These are phyloP conservation scores for Sceloporus tristichus DNA, from an alignment of 2,113 vertebrate genomes.

Conservation along the genomic window DNA sequence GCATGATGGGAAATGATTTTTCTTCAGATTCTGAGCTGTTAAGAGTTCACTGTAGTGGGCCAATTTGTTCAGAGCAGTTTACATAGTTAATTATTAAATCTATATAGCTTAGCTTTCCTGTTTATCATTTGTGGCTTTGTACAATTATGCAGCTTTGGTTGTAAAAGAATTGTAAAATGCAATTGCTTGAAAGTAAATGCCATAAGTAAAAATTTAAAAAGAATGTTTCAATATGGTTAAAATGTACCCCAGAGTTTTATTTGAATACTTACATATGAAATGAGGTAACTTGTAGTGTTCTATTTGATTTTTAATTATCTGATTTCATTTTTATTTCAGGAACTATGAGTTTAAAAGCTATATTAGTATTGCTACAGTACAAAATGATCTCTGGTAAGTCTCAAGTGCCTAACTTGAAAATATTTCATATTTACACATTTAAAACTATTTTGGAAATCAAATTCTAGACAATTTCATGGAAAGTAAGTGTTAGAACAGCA, in stretches of 20 bases:
- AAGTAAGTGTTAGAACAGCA: neutral
- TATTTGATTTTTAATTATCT: neutral
- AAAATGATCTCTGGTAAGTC: constrained; percentile 48
- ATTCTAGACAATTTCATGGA: neutral
- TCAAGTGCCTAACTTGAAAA: neutral
- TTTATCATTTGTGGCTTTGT: no score
- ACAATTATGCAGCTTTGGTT: no score
- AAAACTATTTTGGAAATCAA: accelerated
- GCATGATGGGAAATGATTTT: neutral
- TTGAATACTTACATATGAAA: neutral
- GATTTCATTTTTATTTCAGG: constrained; percentile 51
- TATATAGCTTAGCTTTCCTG: neutral
- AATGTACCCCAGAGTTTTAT: neutral
- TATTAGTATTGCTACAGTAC: neutral
- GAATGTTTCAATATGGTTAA: neutral
- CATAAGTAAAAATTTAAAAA: neutral
- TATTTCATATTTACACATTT: accelerated
- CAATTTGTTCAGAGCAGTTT: no score
- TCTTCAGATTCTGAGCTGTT: neutral
- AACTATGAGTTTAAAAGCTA: constrained; percentile 18
- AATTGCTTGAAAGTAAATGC: no score
- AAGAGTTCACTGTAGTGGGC: no score
- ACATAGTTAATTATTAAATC: neutral
- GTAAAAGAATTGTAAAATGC: no score
- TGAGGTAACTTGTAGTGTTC: neutral